Percentiles rank a stretch among this genome's conserved stretches.
Conservation (phyloP, 1,140 invertebrate genomes). For the Antheraea mylitta region DNA sequence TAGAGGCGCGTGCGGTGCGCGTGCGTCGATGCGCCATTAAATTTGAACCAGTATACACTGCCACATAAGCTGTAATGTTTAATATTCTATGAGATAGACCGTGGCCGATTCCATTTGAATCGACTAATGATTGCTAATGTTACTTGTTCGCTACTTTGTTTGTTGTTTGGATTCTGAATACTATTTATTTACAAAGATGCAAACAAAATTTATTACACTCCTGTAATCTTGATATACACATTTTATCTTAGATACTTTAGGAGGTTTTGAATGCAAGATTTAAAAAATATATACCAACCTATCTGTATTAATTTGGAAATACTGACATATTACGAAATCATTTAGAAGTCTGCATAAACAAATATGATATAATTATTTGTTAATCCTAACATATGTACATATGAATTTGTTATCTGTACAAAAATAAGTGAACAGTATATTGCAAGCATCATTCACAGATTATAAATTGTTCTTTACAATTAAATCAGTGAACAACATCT, state of each 20-base stretch:
- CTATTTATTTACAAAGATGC: too few species aligned
- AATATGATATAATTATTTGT: too few species aligned
- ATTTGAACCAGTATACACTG: slow-evolving; percentile 54
- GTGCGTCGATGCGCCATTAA: slow-evolving; percentile 54
- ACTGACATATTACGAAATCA: too few species aligned
- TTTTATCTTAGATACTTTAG: neutral
- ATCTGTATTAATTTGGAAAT: too few species aligned
- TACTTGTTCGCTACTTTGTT: slow-evolving; percentile 17
- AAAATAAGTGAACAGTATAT: neutral
- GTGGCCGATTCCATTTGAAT: slow-evolving; percentile 16
- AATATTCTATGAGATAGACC: slow-evolving; percentile 36
- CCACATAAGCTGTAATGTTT: slow-evolving; percentile 41
- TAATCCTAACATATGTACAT: neutral
- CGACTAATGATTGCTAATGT: slow-evolving; percentile 5
- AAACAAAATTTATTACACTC: too few species aligned
- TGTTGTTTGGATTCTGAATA: neutral
- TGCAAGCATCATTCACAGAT: slow-evolving; percentile 7
- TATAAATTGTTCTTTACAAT: slow-evolving; percentile 6
- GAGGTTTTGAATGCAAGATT: too few species aligned
- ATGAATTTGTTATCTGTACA: neutral
- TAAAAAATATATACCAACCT: too few species aligned
- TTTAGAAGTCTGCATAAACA: too few species aligned
- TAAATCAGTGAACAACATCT: slow-evolving; percentile 10
- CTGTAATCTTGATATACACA: neutral
- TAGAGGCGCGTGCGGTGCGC: slow-evolving; percentile 63